Conservation (phyloP, 2,113 vertebrate genomes). For the Machaerirhynchus nigripectus region DNA sequence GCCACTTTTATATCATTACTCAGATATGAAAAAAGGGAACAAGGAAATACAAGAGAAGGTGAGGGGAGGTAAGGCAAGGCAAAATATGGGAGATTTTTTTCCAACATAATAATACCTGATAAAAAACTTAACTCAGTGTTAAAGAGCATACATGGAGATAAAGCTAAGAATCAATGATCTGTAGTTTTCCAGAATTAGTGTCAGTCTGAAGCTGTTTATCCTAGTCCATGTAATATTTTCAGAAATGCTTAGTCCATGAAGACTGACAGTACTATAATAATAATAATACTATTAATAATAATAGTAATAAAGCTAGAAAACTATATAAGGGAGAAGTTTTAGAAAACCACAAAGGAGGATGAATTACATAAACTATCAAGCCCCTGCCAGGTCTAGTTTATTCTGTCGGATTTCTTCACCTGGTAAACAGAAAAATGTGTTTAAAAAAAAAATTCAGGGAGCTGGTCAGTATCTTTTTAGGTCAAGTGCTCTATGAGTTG, state of each 20-base stretch:
- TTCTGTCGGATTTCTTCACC: not conserved
- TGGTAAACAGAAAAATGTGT: not conserved
- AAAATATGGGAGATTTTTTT: not conserved
- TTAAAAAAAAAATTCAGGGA: not conserved
- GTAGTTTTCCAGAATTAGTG: not conserved
- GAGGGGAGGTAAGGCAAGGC: rapidly evolving
- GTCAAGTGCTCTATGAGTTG: not conserved
- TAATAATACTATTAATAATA: not conserved
- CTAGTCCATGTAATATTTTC: not conserved
- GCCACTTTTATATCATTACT: not conserved
- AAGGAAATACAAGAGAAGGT: not conserved
- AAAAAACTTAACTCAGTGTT: not conserved
- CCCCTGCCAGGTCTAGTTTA: not conserved
- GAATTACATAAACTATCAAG: not conserved
- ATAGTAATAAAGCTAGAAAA: not conserved
- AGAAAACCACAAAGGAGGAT: not conserved
- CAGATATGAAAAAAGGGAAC: not conserved
- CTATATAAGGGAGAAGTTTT: not conserved
- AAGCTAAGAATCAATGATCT: not conserved
- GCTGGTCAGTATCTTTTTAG: not conserved
- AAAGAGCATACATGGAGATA: not conserved
- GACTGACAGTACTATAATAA: not conserved
- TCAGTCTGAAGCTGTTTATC: not conserved
- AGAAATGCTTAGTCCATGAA: not conserved
- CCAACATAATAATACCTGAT: not conserved